These are phyloP conservation scores for Oxygymnocypris stewartii DNA, from an alignment of 2,113 vertebrate species.

Conservation along the genomic window DNA sequence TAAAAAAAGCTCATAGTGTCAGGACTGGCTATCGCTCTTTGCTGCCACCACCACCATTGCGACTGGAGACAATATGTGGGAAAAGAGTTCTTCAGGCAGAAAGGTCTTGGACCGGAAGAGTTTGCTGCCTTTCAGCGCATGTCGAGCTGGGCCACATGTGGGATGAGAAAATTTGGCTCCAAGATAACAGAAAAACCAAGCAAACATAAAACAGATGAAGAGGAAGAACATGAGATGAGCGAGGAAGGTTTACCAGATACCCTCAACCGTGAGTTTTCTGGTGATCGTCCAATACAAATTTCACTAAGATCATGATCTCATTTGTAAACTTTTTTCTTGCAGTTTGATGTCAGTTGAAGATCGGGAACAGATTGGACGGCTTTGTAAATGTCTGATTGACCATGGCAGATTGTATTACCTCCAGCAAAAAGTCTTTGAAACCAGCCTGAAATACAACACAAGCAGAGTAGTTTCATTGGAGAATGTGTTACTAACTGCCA, in stretches of 20 bases:
- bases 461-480: slow-evolving; percentile 84
- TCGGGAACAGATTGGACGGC: slow-evolving; percentile 80
- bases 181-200: slow-evolving; percentile 13
- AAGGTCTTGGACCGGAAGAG: slow-evolving; percentile 83
- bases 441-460: slow-evolving; percentile 79
- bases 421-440: slow-evolving; percentile 74
- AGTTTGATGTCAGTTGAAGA: slow-evolving; percentile 80
- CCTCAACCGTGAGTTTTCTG: slow-evolving; percentile 70
- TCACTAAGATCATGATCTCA: neutral
- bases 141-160: slow-evolving; percentile 98
- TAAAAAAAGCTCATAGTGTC: slow-evolving; percentile 63
- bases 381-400: slow-evolving; percentile 91
- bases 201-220: slow-evolving; percentile 48
- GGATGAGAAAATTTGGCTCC: slow-evolving; percentile 66
- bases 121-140: slow-evolving; percentile 91
- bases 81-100: slow-evolving; percentile 83
- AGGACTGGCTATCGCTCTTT: slow-evolving; percentile 88
- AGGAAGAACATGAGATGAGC: slow-evolving; percentile 74
- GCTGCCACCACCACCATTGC: slow-evolving; percentile 97
- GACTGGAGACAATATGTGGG: slow-evolving; percentile 97
- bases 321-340: slow-evolving; percentile 36
- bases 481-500: slow-evolving; percentile 90
- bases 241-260: slow-evolving; percentile 56
- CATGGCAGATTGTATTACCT: slow-evolving; percentile 85
- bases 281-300: neutral